phyloP scores from a whole-genome alignment of 2,888 invertebrate species.

The Ormyrus thymus region DNA sequence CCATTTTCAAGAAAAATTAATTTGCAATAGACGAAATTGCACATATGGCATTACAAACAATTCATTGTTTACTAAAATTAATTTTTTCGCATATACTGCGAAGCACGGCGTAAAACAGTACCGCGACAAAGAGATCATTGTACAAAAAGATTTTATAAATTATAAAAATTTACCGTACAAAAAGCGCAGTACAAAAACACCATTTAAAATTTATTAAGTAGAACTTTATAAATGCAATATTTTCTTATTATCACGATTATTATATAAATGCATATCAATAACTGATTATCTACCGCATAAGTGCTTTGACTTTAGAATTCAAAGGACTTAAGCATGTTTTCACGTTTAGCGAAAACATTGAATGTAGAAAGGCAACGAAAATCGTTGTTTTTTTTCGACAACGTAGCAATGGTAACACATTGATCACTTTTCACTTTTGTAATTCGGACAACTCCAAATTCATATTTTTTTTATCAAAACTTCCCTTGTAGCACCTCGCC shows the following conservation, averaged over 20 bases:
- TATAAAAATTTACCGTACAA: constrained; percentile 37
- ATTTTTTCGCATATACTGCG: constrained; percentile 11
- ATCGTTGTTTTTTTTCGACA: constrained; percentile 38
- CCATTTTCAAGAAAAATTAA: background rate
- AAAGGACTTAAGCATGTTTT: constrained; percentile 42
- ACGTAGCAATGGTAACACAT: constrained; percentile 49
- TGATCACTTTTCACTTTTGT: constrained; percentile 24
- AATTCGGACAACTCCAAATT: no score
- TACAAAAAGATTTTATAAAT: constrained; percentile 43
- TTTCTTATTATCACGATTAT: constrained; percentile 38
- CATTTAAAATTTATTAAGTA: constrained; percentile 34
- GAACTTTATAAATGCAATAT: constrained; percentile 51
- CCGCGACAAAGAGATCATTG: constrained; percentile 34
- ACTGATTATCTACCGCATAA: constrained; percentile 47
- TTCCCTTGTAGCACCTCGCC: constrained; percentile 13
- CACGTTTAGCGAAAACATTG: constrained; percentile 35
- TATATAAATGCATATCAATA: constrained; percentile 51
- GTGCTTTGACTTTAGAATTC: constrained; percentile 33
- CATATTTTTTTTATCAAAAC: background rate
- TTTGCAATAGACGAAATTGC: constrained; percentile 28
- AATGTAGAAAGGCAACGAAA: constrained; percentile 30
- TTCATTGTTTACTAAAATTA: constrained; percentile 6
- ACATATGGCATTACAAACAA: constrained; percentile 10
- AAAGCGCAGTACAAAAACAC: constrained; percentile 40
- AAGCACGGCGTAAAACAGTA: constrained; percentile 9